Base-by-base conservation (phyloP, 2,888 invertebrate species). In the Tethea ocularis region DNA sequence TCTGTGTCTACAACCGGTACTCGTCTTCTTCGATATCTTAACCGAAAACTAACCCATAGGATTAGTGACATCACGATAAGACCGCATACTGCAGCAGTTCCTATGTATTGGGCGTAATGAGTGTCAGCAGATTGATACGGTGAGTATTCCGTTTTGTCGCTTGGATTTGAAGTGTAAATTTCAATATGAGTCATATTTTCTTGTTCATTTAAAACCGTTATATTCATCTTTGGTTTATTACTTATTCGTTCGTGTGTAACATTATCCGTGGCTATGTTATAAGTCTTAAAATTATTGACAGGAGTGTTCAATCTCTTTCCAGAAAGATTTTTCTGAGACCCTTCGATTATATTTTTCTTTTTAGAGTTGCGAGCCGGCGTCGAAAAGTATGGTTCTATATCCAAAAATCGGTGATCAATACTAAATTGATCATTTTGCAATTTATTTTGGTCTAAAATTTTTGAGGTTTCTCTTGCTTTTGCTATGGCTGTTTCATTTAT, bases 61-160 rank as follows among this genome's bases (percentile, higher is more conserved):
- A 93, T 93, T 60, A 94, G 87, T 17, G 94, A 93, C 66, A 95
- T 83, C 17, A 94, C 83, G 52, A 94, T 94, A 54, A 94, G 91
- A 33, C 91, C 88, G 57, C 94, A 86, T 46, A 95, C 94, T 61
- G 95, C 87, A 77, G 94, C 93, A 11, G 89, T 95, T 58, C 93
- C 95, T 81, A 94, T 93, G 72, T 90, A 94, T 71, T 83, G 87
- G 24, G 84, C 87, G 64, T 86, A 89, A 66, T 74, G 83, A 51
- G 77, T 84, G 62, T 84, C 79, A 56, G 83, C 69, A 17, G 88
- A 83, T 66, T 86, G 85, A 67, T 87, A 91, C 56, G 87, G 86
- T 23, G 90, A 89, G 70, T 83, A 89, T 72, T 89, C 87, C 33
- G 83, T 81, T 75, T 82, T 89, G 24, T 87, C 85, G 70, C 86